Evolutionary conservation across 2,797 vertebrate species (phyloP), one percentile per base, ranked within the genome.

Genomic region (Mastacembelus armatus): DNA sequence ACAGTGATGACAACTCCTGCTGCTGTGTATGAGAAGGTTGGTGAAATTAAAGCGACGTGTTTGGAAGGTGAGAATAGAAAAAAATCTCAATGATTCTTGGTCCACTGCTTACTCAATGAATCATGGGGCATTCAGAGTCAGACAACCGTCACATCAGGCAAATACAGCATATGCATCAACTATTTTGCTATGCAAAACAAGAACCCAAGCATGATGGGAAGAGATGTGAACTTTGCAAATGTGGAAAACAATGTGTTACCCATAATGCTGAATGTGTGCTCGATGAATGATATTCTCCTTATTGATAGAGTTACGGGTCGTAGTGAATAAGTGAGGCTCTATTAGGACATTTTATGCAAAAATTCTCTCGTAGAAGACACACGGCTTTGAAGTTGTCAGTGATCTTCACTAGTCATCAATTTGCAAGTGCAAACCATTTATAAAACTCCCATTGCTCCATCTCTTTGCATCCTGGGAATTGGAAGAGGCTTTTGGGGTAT

Each of bases 331-430:
- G 64, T 76, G 68, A 18, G 24, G 63, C 61, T 74, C 26, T 47
- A 88, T 90, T 84, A 88, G 78, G 50, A 74, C 78, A 69, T 56
- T 85, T 83, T 72, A 85, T 87, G 86, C 80, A 84, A 66, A 81
- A 84, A 69, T 55, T 36, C 49, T 84, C 77, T 85, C 42, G 38
- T 32, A 19, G n/a, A n/a, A n/a, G 90, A 83, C 62, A 60, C 68
- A 35, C 44, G 38, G 77, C 91, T 90, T 92, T 92, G 85, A 90
- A 90, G 88, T 90, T 75, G 49, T 86, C 73, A 72, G 80, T 70
- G 83, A 89, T 91, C 80, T 82, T 76, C 62, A 57, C 80, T 64
- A 78, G 87, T 92, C 90, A 91, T 93, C 88, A 91, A 51, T 87
- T 91, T 92, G 76, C 65, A 77, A 67, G 80, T 73, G 85, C 84